Conservation (phyloP, 2,888 invertebrate species). For the Zaprionus bogoriensis region DNA sequence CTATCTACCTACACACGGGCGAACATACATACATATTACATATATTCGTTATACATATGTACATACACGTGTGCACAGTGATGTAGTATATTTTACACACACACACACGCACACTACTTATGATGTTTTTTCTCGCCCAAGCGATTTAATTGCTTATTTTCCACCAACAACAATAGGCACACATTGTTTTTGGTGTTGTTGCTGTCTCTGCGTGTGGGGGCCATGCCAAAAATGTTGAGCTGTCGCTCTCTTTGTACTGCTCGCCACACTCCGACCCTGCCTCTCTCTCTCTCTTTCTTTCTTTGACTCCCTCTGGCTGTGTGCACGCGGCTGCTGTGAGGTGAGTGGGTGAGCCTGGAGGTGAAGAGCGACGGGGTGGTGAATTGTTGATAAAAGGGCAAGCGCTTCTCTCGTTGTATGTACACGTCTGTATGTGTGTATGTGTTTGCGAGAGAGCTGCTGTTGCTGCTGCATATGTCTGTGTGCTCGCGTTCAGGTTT, state of each 20-base stretch:
- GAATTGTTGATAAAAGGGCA: conserved; percentile 44
- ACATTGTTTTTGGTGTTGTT: conserved; percentile 29
- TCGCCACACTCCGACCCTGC: no score
- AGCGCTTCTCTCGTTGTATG: conserved; percentile 8
- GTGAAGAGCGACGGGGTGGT: conserved; percentile 1
- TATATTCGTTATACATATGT: no score
- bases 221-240: conserved; percentile 44
- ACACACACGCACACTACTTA: not conserved
- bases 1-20: not conserved
- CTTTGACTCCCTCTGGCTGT: not conserved
- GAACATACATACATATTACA: not conserved
- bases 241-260: conserved; percentile 16
- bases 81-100: no score
- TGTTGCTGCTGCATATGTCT: conserved; percentile 8
- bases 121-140: conserved; percentile 12
- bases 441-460: conserved; percentile 5
- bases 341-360: conserved; percentile 7
- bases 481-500: conserved; percentile 17
- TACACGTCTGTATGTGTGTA: no score
- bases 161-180: conserved; percentile 44
- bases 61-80: not conserved
- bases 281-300: not conserved
- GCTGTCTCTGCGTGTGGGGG: conserved; percentile 19
- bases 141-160: conserved; percentile 55
- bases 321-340: not conserved